phyloP scores from a whole-genome alignment of 2,888 invertebrate species.

The Cheilosia impressa region DNA sequence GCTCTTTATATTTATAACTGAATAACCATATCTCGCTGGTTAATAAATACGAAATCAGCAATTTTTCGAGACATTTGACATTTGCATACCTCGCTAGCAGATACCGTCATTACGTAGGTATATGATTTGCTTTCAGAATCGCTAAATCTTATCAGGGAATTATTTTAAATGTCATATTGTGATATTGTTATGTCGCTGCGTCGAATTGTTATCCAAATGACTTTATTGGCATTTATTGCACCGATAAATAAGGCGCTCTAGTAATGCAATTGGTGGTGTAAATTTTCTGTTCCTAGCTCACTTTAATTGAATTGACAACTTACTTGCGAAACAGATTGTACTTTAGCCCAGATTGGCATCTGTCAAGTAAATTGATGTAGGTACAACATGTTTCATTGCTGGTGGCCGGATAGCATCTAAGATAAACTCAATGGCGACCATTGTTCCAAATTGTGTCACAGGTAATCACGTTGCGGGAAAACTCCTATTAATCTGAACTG shows the following conservation, averaged over 20 bases:
- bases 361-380: too few relatives aligned
- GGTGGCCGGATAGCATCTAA: too few relatives aligned
- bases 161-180: not conserved
- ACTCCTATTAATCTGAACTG: too few relatives aligned
- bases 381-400: too few relatives aligned
- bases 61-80: conserved; percentile 8
- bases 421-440: too few relatives aligned
- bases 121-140: not conserved
- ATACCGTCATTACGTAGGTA: not conserved
- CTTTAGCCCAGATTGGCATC: too few relatives aligned
- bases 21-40: conserved; percentile 7
- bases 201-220: conserved; percentile 1
- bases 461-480: too few relatives aligned
- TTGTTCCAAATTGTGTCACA: too few relatives aligned
- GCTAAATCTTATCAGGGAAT: conserved; percentile 18
- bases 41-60: conserved; percentile 14
- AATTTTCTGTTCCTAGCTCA: too few relatives aligned
- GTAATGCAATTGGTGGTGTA: not conserved
- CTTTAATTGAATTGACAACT: too few relatives aligned
- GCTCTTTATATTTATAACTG: conserved; percentile 1
- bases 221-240: conserved; percentile 25
- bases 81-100: conserved; percentile 14
- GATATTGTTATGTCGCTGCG: not conserved
- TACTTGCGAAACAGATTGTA: too few relatives aligned
- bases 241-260: not conserved